phyloP scores from a whole-genome alignment of 1,140 invertebrate genomes.

The Pseudomyrmex concolor region DNA sequence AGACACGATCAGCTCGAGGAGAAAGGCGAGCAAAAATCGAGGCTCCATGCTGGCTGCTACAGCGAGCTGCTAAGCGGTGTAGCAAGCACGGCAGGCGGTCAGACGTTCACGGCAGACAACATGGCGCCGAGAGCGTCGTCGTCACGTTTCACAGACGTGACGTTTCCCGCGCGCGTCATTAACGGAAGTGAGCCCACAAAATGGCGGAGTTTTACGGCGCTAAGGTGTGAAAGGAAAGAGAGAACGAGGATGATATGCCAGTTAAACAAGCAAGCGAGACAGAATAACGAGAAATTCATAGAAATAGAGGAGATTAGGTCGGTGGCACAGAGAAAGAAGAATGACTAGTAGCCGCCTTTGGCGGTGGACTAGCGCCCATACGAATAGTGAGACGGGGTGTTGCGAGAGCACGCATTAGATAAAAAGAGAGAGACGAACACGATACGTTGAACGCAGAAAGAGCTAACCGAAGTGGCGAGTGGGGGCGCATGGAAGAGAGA shows the following conservation, averaged over 20 bases:
- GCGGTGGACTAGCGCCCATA: constrained; percentile 69
- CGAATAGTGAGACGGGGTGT: constrained; percentile 59
- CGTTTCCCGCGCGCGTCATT: constrained; percentile 82
- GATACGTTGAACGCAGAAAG: constrained; percentile 46
- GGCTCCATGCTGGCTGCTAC: constrained; percentile 83
- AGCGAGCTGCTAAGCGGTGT: constrained; percentile 44
- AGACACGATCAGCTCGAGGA: constrained; percentile 59
- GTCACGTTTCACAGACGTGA: constrained; percentile 76
- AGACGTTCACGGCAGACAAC: constrained; percentile 82
- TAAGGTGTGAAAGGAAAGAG: constrained; percentile 81
- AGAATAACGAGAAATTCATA: constrained; percentile 61
- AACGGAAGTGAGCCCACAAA: constrained; percentile 83
- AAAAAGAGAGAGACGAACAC: constrained; percentile 27
- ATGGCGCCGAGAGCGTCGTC: constrained; percentile 81
- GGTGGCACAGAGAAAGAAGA: constrained; percentile 76
- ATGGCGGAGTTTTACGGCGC: constrained; percentile 81
- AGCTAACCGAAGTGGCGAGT: constrained; percentile 36
- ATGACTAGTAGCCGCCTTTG: constrained; percentile 71
- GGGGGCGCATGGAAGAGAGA: constrained; percentile 52
- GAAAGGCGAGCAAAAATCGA: constrained; percentile 81
- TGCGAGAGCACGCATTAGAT: constrained; percentile 54
- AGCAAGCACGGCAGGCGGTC: constrained; percentile 69
- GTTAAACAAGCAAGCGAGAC: constrained; percentile 61
- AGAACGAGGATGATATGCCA: constrained; percentile 58
- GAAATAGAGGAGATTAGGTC: constrained; percentile 67